phyloP scores from a whole-genome alignment of 2,797 vertebrate species.

The Catamblyrhynchus diadema region DNA sequence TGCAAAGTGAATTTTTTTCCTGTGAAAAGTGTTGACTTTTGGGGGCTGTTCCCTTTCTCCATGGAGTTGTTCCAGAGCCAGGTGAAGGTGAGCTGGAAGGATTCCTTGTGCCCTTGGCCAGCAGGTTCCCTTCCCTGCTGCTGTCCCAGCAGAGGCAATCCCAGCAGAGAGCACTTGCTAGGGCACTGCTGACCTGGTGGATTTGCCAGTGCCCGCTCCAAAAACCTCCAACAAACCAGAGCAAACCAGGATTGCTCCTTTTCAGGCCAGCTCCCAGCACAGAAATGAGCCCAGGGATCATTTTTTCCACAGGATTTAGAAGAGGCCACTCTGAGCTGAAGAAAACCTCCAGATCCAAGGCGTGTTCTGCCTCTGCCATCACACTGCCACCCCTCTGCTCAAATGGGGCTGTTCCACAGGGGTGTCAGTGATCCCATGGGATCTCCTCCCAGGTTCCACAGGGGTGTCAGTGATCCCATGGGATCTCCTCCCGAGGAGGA shows the following conservation, averaged over 20 bases:
- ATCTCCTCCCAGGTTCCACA: not conserved
- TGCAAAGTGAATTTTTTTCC: not conserved
- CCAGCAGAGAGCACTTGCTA: not conserved
- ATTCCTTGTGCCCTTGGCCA: not conserved
- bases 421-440: rapidly evolving
- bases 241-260: not conserved
- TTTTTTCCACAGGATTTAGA: not conserved
- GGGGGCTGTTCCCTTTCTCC: not conserved
- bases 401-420: not conserved
- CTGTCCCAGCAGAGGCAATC: not conserved
- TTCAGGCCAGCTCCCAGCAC: not conserved
- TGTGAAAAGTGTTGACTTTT: not conserved
- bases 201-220: not conserved
- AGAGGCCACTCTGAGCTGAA: not conserved
- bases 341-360: not conserved
- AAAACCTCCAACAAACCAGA: not conserved
- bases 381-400: not conserved
- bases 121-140: not conserved
- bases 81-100: not conserved
- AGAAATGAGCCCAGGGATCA: not conserved
- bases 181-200: not conserved
- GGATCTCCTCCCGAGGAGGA: not conserved
- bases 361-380: not conserved
- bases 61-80: rapidly evolving
- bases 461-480: rapidly evolving